phyloP scores from a whole-genome alignment of 2,888 invertebrate genomes.

The Drosophila tanythrix region DNA sequence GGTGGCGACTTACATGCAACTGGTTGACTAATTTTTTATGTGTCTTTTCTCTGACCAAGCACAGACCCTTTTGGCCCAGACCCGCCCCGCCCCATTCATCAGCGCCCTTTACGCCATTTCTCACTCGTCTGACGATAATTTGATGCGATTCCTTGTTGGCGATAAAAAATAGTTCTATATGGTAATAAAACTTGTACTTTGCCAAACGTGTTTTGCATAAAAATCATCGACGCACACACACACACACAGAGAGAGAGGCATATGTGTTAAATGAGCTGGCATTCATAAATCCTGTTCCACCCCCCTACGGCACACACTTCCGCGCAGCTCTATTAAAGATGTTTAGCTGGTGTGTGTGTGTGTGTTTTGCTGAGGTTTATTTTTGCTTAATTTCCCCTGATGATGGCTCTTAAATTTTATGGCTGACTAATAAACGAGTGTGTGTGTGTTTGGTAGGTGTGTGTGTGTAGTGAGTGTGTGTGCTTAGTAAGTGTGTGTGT shows the following conservation, averaged over 20 bases:
- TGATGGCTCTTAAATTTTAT: conserved; percentile 70
- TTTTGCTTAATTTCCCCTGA: conserved; percentile 46
- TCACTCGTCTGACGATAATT: conserved; percentile 38
- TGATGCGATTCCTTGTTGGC: conserved; percentile 59
- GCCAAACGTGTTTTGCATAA: conserved; percentile 52
- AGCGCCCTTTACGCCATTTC: conserved; percentile 3
- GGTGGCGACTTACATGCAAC: conserved; percentile 51
- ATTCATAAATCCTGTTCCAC: not conserved
- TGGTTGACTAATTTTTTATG: conserved; percentile 69
- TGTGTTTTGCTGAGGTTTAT: conserved; percentile 20
- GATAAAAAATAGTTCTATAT: conserved; percentile 77
- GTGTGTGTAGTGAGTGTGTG: not conserved
- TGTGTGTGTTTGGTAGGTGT: not conserved
- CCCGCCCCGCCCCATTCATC: conserved; percentile 3
- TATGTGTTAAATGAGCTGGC: conserved; percentile 26
- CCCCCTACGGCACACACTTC: not conserved
- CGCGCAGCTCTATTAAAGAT: conserved; percentile 16
- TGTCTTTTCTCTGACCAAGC: not conserved
- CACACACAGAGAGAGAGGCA: conserved; percentile 25
- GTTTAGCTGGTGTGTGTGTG: conserved; percentile 28
- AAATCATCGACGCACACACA: conserved; percentile 36
- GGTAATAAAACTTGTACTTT: conserved; percentile 67
- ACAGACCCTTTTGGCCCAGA: conserved; percentile 19
- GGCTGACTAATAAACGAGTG: conserved; percentile 36
- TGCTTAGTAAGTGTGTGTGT: not conserved